Evolutionary conservation across 2,888 invertebrate genomes (phyloP), one percentile per base, ranked within the genome.

Genomic region (Agrotis clavis): DNA sequence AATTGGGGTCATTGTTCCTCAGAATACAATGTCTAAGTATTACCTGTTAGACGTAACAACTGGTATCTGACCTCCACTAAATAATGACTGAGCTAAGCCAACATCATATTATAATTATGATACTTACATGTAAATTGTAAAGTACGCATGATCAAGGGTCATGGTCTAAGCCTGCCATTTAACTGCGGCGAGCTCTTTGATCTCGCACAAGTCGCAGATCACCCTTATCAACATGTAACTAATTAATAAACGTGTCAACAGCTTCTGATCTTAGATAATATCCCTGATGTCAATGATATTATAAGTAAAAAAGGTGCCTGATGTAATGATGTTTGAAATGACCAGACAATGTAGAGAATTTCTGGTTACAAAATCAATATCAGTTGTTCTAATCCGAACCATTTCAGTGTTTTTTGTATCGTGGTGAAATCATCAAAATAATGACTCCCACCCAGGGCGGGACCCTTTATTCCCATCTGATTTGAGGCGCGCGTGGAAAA

Each of bases 171-270:
- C 25, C n/a, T 51, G 45, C 25, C n/a, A 45, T 30, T 60, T 53
- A 51, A 60, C 16, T 47, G 53, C 59, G 47, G 35, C 70, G 35
- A 51, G 19, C 57, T 50, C 45, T 51, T 59, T 71, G 41, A 68
- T 60, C 71, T 25, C 53, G 14, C 41, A 41, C 2, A 11, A 41
- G 41, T 41, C 41, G 11, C 51, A 69, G 19, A 69, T 59, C 45
- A 51, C 25, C 14, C 25, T 59, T 68, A 68, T 70, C 51, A 62
- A 54, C 25, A 45, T 45, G 68, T 59, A 71, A 71, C 51, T 60
- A 30, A 51, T 70, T 50, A 70, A 25, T 71, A 70, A 59, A 70
- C 51, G 45, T 47, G n/a, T 59, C 21, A 45, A 48, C 69, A 61
- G 16, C 21, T 35, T 14, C 21, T 53, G 18, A 71, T 71, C 48